These are phyloP conservation scores for Bibio marci DNA, from an alignment of 2,888 invertebrate species.

Conservation along the genomic window DNA sequence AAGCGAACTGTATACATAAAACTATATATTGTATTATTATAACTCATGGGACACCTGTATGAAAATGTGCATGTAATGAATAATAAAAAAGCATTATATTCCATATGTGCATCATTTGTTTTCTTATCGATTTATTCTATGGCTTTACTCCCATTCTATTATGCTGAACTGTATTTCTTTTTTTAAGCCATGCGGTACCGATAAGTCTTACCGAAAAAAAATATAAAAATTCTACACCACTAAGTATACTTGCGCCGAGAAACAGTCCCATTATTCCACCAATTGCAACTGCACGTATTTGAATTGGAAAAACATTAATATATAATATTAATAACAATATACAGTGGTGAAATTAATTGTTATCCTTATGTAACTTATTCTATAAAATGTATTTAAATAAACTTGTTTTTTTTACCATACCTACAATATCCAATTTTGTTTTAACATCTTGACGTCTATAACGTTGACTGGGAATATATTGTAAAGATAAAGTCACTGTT, in stretches of 20 bases:
- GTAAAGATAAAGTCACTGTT: conserved; percentile 11
- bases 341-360: too few species aligned
- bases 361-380: too few species aligned
- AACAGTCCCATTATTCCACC: conserved; percentile 41
- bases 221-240: conserved; percentile 38
- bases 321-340: too few species aligned
- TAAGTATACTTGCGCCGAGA: conserved; percentile 40
- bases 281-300: conserved; percentile 31
- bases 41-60: too few species aligned
- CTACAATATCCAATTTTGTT: conserved; percentile 26
- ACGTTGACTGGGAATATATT: conserved; percentile 25
- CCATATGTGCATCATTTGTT: too few species aligned
- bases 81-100: too few species aligned
- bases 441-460: conserved; percentile 33
- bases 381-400: conserved; percentile 2
- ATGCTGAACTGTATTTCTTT: too few species aligned
- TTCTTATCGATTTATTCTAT: too few species aligned
- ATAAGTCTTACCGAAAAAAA: conserved; percentile 27
- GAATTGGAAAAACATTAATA: neutral
- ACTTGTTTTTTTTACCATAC: conserved; percentile 2
- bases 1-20: too few species aligned
- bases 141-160: too few species aligned
- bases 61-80: too few species aligned
- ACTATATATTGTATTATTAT: too few species aligned
- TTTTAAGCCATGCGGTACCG: neutral